Percentiles rank a stretch among this genome's conserved stretches.
Evolutionary conservation across 2,113 vertebrate species (phyloP).

Genomic region (Maccullochella peelii): DNA sequence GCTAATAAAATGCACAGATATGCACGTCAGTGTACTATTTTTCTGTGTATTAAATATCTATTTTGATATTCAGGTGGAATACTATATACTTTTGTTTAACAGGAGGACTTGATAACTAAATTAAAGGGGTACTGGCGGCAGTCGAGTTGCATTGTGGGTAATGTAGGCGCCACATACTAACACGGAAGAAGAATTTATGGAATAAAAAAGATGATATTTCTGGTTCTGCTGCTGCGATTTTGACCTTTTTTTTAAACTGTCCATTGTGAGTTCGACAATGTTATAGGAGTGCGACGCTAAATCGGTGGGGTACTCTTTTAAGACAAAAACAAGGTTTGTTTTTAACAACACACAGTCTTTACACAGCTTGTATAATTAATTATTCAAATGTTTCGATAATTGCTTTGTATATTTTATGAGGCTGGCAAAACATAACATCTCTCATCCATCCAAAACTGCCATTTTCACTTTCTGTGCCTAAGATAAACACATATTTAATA

Average conservation of each 20-base stretch:
- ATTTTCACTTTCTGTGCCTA: background rate
- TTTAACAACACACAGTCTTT: background rate
- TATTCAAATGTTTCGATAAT: constrained; percentile 13
- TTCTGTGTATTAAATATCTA: background rate
- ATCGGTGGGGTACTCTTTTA: background rate
- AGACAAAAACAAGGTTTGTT: background rate
- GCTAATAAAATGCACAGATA: background rate
- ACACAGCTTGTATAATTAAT: constrained; percentile 2
- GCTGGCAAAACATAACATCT: background rate
- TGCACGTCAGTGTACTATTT: background rate
- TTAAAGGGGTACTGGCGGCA: too few relatives aligned
- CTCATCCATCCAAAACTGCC: background rate
- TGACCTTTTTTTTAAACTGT: too few relatives aligned
- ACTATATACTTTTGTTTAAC: too few relatives aligned
- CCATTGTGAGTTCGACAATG: background rate
- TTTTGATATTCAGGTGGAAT: too few relatives aligned
- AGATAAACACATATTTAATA: constrained; percentile 10
- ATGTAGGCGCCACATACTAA: too few relatives aligned
- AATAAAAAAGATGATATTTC: too few relatives aligned
- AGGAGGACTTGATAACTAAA: too few relatives aligned
- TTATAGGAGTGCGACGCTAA: background rate
- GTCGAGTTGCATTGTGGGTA: too few relatives aligned
- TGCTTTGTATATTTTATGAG: constrained; percentile 29
- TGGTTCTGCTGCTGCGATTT: too few relatives aligned
- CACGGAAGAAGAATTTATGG: too few relatives aligned